Evolutionary conservation across 2,888 invertebrate species (phyloP), one percentile per base, ranked within the genome.

Genomic region (Invenusta paracnida): DNA sequence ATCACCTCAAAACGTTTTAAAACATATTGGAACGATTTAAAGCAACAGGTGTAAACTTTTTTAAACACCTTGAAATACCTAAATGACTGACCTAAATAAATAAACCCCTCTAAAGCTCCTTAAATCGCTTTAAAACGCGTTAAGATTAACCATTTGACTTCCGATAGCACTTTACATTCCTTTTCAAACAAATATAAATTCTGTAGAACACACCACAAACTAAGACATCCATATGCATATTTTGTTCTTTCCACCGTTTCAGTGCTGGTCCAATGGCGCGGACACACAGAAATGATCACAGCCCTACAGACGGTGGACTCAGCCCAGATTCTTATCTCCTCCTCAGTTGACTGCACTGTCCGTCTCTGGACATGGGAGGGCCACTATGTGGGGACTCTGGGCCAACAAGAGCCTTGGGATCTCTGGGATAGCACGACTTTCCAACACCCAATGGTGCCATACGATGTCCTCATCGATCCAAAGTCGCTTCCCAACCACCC

Each of bases 321-420:
- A 84, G 88, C 89, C 82, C 90, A 90, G 82, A 87, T 91, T 28
- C 67, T 92, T n/a, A 88, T 91, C 17, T 89, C 91, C 1, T 89
- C 90, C 0, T 91, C 91, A 0, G 88, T 88, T 11, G 91, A 92
- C 88, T 91, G 91, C 87, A 91, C 91, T 1, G 91, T 91, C 5
- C 88, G 92, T 23, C 86, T 91, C 86, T 92, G 91, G 91, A 91
- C 90, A 48, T 88, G 88, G 30, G 89, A 90, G 13, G 91, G 91
- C 11, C 89, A 91, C 79, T 92, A 91, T 88, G 89, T 92, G 23
- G 91, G 91, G 90, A 91, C 91, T n/a, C 90, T 91, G 88, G 91
- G 91, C 28, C 91, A 92, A 88, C 89, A 90, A 25, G 90, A 91
- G 30, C 88, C 89, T 0, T 92, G 92, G 92, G 90, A 91, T 86